Percentiles rank a stretch among this genome's conserved stretches.
phyloP scores from a whole-genome alignment of 2,113 vertebrate species.

The Donacobius atricapilla region DNA sequence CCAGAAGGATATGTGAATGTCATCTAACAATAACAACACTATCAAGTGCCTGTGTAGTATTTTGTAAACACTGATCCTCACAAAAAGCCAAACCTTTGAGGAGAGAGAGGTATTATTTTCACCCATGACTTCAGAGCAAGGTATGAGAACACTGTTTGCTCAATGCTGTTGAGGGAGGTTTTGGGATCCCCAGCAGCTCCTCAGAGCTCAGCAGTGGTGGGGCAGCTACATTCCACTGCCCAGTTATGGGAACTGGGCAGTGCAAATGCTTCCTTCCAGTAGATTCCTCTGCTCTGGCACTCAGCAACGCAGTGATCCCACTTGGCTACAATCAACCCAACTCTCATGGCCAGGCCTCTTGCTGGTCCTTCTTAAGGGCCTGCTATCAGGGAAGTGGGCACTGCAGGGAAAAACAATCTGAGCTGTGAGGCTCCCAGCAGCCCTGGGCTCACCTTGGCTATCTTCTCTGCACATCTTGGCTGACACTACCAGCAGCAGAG shows the following conservation, averaged over 20 bases:
- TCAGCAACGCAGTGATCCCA: neutral
- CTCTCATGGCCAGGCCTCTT: neutral
- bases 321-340: neutral
- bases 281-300: neutral
- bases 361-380: neutral
- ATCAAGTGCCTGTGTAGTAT: neutral
- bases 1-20: neutral
- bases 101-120: neutral
- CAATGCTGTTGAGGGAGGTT: neutral
- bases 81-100: neutral
- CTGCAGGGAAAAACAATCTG: neutral
- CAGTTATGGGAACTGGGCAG: neutral
- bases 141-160: neutral
- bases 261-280: neutral
- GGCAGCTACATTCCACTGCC: neutral
- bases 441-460: neutral
- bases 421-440: neutral
- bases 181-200: neutral
- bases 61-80: neutral
- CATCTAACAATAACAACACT: conserved; percentile 16
- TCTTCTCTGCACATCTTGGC: neutral
- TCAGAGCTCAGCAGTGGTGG: neutral
- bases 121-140: neutral
- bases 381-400: neutral
- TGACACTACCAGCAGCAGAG: neutral